Percentiles rank a stretch among this genome's conserved stretches.
These are phyloP conservation scores for Bovichtus diacanthus DNA, from an alignment of 2,797 vertebrate genomes.

Conservation along the genomic window DNA sequence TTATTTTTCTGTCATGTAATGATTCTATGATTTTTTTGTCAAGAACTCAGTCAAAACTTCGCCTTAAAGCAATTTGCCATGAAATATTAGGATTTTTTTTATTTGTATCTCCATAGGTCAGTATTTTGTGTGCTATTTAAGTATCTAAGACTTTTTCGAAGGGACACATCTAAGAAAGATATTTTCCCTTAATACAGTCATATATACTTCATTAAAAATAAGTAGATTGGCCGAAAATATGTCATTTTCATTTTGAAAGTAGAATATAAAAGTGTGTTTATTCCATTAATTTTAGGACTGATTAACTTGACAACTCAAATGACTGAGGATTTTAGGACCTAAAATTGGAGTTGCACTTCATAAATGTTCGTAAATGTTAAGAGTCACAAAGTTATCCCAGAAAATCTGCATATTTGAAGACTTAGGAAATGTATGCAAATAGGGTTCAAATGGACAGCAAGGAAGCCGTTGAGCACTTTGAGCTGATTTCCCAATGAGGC, in stretches of 20 bases:
- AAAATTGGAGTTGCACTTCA: neutral
- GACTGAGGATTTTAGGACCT: neutral
- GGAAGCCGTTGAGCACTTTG: neutral
- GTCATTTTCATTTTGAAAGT: neutral
- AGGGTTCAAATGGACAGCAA: neutral
- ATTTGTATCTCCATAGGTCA: neutral
- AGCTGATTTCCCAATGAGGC: neutral
- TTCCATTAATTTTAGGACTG: neutral
- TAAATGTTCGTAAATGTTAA: too few relatives aligned
- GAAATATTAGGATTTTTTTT: neutral
- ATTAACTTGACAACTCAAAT: neutral
- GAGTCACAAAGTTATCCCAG: neutral
- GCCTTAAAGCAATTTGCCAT: neutral
- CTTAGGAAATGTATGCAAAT: neutral
- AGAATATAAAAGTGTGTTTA: neutral
- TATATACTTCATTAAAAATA: neutral
- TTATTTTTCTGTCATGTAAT: neutral
- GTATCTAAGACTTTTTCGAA: neutral
- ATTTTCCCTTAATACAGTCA: too few relatives aligned
- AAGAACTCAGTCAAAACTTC: neutral
- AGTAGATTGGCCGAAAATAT: neutral
- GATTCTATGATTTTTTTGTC: neutral
- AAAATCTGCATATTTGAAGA: neutral
- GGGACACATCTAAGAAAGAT: neutral
- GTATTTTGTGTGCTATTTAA: neutral